Conservation (phyloP, 2,113 vertebrate genomes). For the Pavo muticus region DNA sequence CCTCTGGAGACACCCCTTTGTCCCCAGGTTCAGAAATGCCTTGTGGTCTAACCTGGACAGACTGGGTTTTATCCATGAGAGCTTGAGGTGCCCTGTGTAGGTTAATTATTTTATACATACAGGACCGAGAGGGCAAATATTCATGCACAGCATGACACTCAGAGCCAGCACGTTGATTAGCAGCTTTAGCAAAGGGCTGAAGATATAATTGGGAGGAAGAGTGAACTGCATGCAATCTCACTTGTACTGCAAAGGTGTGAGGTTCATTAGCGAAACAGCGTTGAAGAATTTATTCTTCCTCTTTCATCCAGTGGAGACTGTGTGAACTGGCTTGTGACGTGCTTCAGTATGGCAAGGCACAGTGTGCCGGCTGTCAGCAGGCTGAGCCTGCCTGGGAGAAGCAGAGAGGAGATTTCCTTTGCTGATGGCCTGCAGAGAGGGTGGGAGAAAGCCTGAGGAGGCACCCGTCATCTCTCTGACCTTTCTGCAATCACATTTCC, state of each 20-base stretch:
- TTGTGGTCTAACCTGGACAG: fast-evolving
- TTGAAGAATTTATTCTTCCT: background rate
- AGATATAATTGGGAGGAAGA: background rate
- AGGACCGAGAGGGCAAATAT: background rate
- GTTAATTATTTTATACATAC: background rate
- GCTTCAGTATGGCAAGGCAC: background rate
- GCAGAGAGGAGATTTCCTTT: background rate
- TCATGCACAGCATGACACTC: background rate
- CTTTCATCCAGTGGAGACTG: background rate
- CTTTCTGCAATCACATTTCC: background rate
- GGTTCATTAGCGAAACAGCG: background rate
- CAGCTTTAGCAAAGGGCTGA: background rate
- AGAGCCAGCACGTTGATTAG: background rate
- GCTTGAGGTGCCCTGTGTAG: background rate
- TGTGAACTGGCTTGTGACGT: constrained; percentile 1
- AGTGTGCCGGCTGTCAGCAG: background rate
- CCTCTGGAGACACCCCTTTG: background rate
- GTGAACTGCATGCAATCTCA: background rate
- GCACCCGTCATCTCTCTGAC: background rate
- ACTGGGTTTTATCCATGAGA: fast-evolving
- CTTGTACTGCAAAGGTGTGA: background rate
- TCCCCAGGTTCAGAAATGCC: background rate
- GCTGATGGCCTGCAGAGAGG: background rate
- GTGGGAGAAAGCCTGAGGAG: background rate
- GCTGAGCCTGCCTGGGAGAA: background rate